A percentile compares a stretch with the other conserved stretches of the same genome.
These are phyloP conservation scores for Botrylloides violaceus DNA, from an alignment of 23 tunicate genomes.

Conservation along the genomic window DNA sequence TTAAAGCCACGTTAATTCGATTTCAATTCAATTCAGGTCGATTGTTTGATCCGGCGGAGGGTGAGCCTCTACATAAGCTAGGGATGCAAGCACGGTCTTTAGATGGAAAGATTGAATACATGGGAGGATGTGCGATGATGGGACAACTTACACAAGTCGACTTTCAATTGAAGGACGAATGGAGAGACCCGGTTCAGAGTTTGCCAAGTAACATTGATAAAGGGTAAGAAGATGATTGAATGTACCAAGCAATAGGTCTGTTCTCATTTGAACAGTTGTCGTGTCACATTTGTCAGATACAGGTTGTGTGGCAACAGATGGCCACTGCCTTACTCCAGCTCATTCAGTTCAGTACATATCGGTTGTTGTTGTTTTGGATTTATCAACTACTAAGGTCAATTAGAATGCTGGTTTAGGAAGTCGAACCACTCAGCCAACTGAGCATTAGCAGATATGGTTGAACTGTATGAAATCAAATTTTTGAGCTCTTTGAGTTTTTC, in stretches of 20 bases:
- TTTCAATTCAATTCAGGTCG: constrained; percentile 18
- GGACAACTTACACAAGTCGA: constrained; percentile 62
- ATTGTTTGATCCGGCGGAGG: constrained; percentile 39
- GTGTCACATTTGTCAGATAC: too few species aligned
- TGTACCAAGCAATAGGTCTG: neutral
- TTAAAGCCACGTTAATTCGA: neutral
- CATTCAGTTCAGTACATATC: too few species aligned
- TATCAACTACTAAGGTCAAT: too few species aligned
- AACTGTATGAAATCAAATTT: too few species aligned
- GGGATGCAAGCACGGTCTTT: constrained; percentile 37
- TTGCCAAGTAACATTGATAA: constrained; percentile 21
- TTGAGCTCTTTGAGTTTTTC: too few species aligned
- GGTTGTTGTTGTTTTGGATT: too few species aligned
- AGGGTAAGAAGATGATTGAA: neutral
- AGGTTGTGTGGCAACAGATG: too few species aligned
- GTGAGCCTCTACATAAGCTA: constrained; percentile 61
- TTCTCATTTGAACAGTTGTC: too few species aligned
- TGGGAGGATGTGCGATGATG: constrained; percentile 92
- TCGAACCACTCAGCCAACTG: too few species aligned
- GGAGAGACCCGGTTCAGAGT: constrained; percentile 46
- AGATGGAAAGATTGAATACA: constrained; percentile 82
- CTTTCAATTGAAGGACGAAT: constrained; percentile 64
- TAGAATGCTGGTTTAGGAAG: too few species aligned
- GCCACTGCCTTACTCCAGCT: too few species aligned
- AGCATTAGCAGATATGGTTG: too few species aligned